These are phyloP conservation scores for Heterohyrax brucei DNA, from an alignment of 2,797 vertebrate genomes.

Conservation along the genomic window DNA sequence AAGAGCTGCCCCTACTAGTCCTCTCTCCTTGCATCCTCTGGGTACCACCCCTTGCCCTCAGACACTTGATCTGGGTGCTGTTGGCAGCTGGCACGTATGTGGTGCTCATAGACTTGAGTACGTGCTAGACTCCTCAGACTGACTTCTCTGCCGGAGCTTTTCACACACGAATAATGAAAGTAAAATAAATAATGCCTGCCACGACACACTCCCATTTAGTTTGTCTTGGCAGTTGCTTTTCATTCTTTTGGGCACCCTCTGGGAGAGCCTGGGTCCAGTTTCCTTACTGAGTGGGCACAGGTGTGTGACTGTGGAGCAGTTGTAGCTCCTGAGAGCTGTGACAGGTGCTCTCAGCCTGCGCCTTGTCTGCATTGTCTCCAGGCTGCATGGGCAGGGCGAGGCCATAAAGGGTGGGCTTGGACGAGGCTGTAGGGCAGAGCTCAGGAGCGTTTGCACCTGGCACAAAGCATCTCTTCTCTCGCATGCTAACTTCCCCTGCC, in stretches of 20 bases:
- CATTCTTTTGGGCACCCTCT: background rate
- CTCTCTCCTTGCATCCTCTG: background rate
- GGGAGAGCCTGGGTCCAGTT: background rate
- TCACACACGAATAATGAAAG: background rate
- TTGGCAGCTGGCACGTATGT: too few species aligned
- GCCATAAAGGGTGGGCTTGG: background rate
- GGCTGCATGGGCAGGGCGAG: background rate
- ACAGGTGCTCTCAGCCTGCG: background rate
- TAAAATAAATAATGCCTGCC: background rate
- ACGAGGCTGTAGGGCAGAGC: background rate
- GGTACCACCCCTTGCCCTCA: background rate
- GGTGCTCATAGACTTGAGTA: rapidly evolving
- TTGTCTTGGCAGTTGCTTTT: background rate
- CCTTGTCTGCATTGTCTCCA: background rate
- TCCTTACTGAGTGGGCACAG: background rate
- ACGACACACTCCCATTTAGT: background rate
- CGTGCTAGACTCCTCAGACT: background rate
- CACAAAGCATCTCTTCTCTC: background rate
- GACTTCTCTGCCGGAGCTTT: background rate
- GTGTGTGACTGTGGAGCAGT: background rate
- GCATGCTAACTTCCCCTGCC: constrained; percentile 35
- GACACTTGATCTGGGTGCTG: too few species aligned
- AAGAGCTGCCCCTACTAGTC: background rate
- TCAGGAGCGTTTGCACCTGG: background rate
- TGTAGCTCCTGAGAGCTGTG: background rate